Conservation (phyloP, 1,140 invertebrate species). For the Drosophila nigromelanica region DNA sequence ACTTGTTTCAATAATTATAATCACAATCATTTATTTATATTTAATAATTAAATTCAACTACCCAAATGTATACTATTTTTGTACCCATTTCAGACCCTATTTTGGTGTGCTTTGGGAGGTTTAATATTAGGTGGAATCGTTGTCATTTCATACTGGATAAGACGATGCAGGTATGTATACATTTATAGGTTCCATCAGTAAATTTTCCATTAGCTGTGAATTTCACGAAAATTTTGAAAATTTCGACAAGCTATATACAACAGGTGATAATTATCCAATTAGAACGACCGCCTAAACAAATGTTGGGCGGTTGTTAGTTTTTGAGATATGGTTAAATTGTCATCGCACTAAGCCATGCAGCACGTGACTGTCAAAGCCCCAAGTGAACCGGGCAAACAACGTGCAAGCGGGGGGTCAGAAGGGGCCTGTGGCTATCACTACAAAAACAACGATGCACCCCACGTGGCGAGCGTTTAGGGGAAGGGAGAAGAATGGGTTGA, state of each 20-base stretch:
- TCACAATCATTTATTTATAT: too few relatives aligned
- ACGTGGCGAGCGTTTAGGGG: slow-evolving; percentile 40
- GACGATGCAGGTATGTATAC: slow-evolving; percentile 83
- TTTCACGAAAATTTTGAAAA: neutral
- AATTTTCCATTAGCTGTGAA: neutral
- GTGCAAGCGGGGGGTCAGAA: slow-evolving; percentile 33
- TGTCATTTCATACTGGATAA: slow-evolving; percentile 83
- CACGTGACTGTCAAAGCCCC: slow-evolving; percentile 57
- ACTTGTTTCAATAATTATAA: too few relatives aligned
- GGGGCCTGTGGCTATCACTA: slow-evolving; percentile 49
- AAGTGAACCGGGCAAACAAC: slow-evolving; percentile 44
- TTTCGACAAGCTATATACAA: slow-evolving; percentile 11
- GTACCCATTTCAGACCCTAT: slow-evolving; percentile 68
- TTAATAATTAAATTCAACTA: too few relatives aligned
- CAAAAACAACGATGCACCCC: slow-evolving; percentile 22
- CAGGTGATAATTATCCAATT: slow-evolving; percentile 53
- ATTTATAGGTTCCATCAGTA: neutral
- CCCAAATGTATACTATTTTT: neutral
- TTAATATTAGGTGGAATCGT: slow-evolving; percentile 81
- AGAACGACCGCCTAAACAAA: slow-evolving; percentile 18
- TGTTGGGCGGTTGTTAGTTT: slow-evolving; percentile 14
- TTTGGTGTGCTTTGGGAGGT: slow-evolving; percentile 84
- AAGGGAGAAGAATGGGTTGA: slow-evolving; percentile 5
- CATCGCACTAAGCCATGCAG: slow-evolving; percentile 49
- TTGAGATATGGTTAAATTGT: slow-evolving; percentile 37